Evolutionary conservation across 2,888 invertebrate genomes (phyloP), one percentile per base, ranked within the genome.

Genomic region (Boloria selene): DNA sequence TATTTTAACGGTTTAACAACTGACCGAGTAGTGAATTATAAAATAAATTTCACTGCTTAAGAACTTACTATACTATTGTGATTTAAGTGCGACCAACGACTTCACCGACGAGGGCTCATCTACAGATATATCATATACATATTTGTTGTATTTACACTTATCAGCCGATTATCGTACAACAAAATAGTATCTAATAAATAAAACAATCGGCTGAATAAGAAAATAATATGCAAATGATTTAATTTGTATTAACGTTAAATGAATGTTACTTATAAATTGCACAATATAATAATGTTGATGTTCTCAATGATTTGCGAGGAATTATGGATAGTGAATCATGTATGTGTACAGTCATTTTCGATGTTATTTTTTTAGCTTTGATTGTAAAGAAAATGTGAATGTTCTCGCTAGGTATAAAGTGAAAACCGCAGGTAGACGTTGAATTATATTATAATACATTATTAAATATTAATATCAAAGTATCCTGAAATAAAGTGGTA

Each of bases 401-500:
- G 44, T 31, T 55, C 67, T 71, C 61, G 60, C 61, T 52, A 60
- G 22, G 61, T 65, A 62, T 52, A 70, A 61, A 79, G 76, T 78
- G 83, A 78, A 79, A 84, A 76, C 83, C 86, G 83, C 83, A 81
- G 73, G 67, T 77, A 76, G 73, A 75, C 75, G 78, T 81, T 80
- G 76, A 78, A 78, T 63, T 65, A 69, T 80, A 80, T 78, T 82
- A 80, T 84, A 83, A 80, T 77, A 79, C 22, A 17, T 79, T 82
- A 81, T 81, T 75, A 79, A 17, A 78, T 82, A 81, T 81, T 75
- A 79, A 83, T 85, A 84, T 83, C 80, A 78, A 78, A 78, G 81
- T 84, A 78, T 77, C 79, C 82, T 79, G 80, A 79, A 87, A 80
- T 82, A 85, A 84, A 85, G 80, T 85, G 85, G 84, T 87, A 85